Evolutionary conservation across 2,113 vertebrate genomes (phyloP).

Genomic region (Gopherus flavomarginatus): DNA sequence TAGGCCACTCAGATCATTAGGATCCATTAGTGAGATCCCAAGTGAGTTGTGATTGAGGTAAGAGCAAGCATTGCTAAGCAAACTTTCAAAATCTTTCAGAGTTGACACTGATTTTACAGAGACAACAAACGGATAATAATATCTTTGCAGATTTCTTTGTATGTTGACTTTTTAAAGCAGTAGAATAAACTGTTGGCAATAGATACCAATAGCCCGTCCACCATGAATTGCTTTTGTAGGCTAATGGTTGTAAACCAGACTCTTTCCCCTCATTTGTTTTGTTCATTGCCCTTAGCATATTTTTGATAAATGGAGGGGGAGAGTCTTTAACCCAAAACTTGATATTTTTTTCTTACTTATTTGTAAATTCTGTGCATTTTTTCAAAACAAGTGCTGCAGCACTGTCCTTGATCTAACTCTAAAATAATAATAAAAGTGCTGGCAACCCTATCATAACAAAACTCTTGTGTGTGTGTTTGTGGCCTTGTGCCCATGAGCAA

Average conservation of each 20-base stretch:
- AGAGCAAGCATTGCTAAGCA: not conserved
- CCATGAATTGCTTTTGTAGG: rapidly evolving
- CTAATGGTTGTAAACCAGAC: not conserved
- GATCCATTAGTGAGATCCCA: rapidly evolving
- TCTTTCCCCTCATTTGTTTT: not conserved
- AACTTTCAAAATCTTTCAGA: not conserved
- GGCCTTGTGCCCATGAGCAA: not conserved
- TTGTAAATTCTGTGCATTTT: not conserved
- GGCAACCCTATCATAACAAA: not conserved
- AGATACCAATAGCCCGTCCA: not conserved
- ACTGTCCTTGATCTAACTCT: not conserved
- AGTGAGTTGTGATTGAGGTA: not conserved
- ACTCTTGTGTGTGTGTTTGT: not conserved
- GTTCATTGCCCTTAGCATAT: not conserved
- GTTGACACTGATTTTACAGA: not conserved
- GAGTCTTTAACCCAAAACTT: not conserved
- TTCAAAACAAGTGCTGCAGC: not conserved
- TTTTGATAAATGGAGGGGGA: not conserved
- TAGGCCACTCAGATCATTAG: not conserved
- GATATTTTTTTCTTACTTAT: not conserved
- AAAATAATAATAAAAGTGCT: not conserved
- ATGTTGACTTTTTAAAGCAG: not conserved
- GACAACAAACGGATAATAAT: not conserved
- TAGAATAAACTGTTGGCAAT: not conserved
- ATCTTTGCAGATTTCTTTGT: not conserved